phyloP scores from a whole-genome alignment of 1,140 invertebrate genomes.

The Megalonaias nervosa region DNA sequence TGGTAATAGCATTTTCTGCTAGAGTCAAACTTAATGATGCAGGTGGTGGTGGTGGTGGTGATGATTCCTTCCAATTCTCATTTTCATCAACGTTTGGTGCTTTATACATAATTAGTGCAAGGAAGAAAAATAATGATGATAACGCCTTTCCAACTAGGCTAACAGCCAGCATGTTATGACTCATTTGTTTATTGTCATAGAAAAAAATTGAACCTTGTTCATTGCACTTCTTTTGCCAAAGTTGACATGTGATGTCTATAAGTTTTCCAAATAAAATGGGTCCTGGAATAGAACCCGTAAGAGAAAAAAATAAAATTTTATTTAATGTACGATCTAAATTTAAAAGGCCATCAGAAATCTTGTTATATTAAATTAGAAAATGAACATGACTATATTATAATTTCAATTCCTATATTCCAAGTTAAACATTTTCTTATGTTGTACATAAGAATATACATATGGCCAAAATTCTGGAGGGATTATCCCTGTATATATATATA shows the following conservation, averaged over 20 bases:
- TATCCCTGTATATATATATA: too few relatives aligned
- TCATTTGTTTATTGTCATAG: conserved; percentile 68
- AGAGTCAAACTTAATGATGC: conserved; percentile 10
- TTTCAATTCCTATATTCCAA: too few relatives aligned
- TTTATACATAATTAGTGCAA: conserved; percentile 62
- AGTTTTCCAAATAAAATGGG: conserved; percentile 65
- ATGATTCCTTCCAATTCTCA: conserved; percentile 7
- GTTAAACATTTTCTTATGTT: too few relatives aligned
- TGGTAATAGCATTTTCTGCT: conserved; percentile 18
- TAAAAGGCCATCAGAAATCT: too few relatives aligned
- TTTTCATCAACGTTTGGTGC: conserved; percentile 28
- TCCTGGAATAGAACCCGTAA: conserved; percentile 65
- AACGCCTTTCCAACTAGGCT: conserved; percentile 52
- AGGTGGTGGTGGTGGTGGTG: conserved; percentile 21
- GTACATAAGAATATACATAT: too few relatives aligned
- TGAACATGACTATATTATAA: too few relatives aligned
- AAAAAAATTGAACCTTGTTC: conserved; percentile 51
- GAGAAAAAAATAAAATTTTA: background rate
- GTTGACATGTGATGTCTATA: conserved; percentile 63
- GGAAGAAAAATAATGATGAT: conserved; percentile 57
- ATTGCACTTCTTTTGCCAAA: conserved; percentile 55
- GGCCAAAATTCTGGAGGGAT: too few relatives aligned
- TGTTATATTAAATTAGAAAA: too few relatives aligned
- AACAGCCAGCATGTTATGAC: conserved; percentile 58
- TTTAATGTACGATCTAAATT: too few relatives aligned